Evolutionary conservation across 2,797 vertebrate genomes (phyloP), one percentile per base, ranked within the genome.

Genomic region (Brachyalestes nurse): DNA sequence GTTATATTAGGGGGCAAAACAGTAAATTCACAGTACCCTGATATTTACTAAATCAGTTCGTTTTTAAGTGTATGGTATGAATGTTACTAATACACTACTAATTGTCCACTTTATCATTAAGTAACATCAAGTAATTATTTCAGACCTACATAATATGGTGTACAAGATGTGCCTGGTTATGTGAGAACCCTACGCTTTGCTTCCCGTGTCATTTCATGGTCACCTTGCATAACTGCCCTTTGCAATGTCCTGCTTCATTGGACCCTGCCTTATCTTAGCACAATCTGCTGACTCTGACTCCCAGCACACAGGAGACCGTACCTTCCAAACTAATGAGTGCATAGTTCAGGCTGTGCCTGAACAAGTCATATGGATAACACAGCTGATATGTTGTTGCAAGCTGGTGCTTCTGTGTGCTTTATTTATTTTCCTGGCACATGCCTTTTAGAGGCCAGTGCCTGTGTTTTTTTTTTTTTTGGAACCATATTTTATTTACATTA

Each of bases 261-360:
- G 47, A 19, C n/a, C 5, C 55, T 60, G 57, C 17, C 13, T 42
- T 65, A 64, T 79, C n/a, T 16, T 23, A 28, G 34, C 47, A 45
- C 77, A 79, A 65, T 73, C 78, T 73, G 78, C 78, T 79, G 60
- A 79, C 28, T 67, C 5, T 9, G 6, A 9, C 64, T n/a, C 9
- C 8, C 38, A 19, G 7, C 4, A 1, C n/a, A 23, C n/a, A 47
- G 42, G 40, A 45, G n/a, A 9, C 66, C 14, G 9, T 47, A 47
- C 17, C 6, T 42, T 4, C 2, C 65, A 67, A 67, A 23, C 40
- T 45, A 45, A 67, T 45, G 10, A 67, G 47, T 67, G 65, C 65
- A 67, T 5, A 2, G 34, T 34, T 34, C 34, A 34, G 17, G 19
- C 34, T 14, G 40, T 42, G 19, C 58, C 57, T 62, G 42, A 62